Base-by-base conservation (phyloP, 2,797 vertebrate genomes). In the Hydrocynus forskahlii region DNA sequence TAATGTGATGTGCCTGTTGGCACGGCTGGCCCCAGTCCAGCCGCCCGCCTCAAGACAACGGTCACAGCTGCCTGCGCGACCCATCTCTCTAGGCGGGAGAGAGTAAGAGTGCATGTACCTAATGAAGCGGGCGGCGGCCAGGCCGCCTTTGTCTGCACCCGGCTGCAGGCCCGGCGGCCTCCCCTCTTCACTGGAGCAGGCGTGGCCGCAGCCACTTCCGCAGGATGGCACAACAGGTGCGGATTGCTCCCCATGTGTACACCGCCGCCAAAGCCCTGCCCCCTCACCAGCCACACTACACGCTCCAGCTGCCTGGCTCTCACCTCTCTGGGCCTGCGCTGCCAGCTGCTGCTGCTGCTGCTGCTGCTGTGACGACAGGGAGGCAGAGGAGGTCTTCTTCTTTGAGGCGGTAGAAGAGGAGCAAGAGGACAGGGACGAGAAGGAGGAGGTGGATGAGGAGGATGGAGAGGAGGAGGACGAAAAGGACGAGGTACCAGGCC, bases 241-340 rank as follows among this genome's bases (percentile, higher is more conserved):
- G 75, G 86, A 87, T 67, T 80, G 77, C 82, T 86, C 88, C 88
- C 93, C 89, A 85, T 88, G 92, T 91, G 89, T 71, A 91, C 93
- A 94, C 91, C 89, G 92, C 87, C 91, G 92, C 94, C 94, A 95
- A 92, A 93, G 93, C 92, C 94, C 93, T 92, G 92, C 92, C 91
- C 94, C 93, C 93, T 93, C 93, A 94, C 93, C 93, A 92, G 93
- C 91, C 92, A 95, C 92, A 94, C 90, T 93, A 90, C 87, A 88
- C 70, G 78, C 75, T 83, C 88, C 88, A 88, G 87, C 72, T 87
- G 86, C 89, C 89, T 87, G 91, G 92, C 90, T 91, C 96, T 93
- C 96, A 99, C 98, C 97, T 97, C 97, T 97, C 94, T 96, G 96
- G 93, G 96, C 96, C 92, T 96, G 96, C 89, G 91, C 91, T 84